phyloP scores from a whole-genome alignment of 2,113 vertebrate species.

The Anhinga rufa region DNA sequence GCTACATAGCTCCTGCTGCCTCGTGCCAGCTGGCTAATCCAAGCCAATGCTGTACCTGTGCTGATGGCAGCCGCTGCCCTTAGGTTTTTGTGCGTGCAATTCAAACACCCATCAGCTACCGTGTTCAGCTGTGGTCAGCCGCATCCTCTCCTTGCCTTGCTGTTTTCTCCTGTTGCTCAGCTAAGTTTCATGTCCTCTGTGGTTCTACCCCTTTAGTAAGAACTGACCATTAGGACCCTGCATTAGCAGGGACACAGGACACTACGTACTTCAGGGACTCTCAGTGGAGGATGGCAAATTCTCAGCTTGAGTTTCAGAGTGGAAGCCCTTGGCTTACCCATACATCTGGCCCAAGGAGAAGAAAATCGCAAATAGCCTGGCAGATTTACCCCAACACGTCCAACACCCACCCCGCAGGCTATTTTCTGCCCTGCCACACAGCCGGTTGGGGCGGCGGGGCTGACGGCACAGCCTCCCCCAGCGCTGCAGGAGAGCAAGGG shows the following conservation, averaged over 20 bases:
- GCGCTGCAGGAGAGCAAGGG: rapidly evolving
- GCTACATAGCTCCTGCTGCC: neutral
- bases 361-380: neutral
- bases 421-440: neutral
- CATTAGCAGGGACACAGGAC: neutral
- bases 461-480: neutral
- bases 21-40: neutral
- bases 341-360: neutral
- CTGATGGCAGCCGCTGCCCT: neutral
- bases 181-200: rapidly evolving
- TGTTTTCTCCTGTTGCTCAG: neutral
- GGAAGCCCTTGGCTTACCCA: neutral
- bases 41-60: rapidly evolving
- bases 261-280: neutral
- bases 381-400: neutral
- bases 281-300: neutral
- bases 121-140: rapidly evolving
- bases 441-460: neutral
- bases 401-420: neutral
- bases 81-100: rapidly evolving
- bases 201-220: neutral
- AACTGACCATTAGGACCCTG: neutral
- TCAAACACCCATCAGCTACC: neutral
- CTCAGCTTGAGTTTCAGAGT: neutral
- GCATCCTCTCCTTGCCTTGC: neutral